Percentiles rank a stretch among this genome's conserved stretches.
phyloP scores from a whole-genome alignment of 2,888 invertebrate species.

The Conchocele bisecta region DNA sequence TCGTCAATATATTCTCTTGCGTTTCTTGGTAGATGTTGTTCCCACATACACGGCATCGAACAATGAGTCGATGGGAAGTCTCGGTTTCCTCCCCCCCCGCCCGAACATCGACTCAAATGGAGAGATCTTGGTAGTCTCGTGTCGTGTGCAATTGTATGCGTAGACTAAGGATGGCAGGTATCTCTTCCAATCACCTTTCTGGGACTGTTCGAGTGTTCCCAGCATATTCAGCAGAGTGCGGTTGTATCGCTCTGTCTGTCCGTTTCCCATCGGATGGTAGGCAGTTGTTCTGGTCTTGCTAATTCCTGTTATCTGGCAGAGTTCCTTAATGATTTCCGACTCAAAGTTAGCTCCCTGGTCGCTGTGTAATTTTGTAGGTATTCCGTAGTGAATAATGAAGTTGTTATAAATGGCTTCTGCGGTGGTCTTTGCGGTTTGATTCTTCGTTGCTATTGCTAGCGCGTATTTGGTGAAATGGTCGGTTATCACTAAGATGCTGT shows the following conservation, averaged over 20 bases:
- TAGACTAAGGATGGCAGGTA: background rate
- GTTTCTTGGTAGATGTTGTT: no score
- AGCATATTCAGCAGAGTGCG: constrained; percentile 11
- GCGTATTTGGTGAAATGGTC: constrained; percentile 35
- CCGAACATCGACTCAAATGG: no score
- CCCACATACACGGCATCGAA: no score
- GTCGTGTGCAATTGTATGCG: constrained; percentile 6
- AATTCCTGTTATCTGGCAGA: constrained; percentile 9
- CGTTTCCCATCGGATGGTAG: constrained; percentile 11
- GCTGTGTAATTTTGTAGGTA: constrained; percentile 10
- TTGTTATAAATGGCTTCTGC: constrained; percentile 19
- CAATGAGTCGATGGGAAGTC: no score
- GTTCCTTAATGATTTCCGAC: constrained; percentile 16
- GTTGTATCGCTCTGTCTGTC: background rate
- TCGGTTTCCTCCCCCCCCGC: no score
- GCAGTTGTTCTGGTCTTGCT: background rate
- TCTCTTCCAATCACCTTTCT: constrained; percentile 4
- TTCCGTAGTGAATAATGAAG: constrained; percentile 23
- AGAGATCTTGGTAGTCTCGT: no score
- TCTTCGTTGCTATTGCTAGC: constrained; percentile 12
- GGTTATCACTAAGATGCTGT: constrained; percentile 17
- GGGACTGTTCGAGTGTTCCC: no score
- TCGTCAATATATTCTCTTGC: no score
- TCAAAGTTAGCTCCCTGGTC: constrained; percentile 30
- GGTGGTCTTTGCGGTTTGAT: constrained; percentile 34